phyloP scores from a whole-genome alignment of 2,113 vertebrate genomes.

The Phaethon lepturus region DNA sequence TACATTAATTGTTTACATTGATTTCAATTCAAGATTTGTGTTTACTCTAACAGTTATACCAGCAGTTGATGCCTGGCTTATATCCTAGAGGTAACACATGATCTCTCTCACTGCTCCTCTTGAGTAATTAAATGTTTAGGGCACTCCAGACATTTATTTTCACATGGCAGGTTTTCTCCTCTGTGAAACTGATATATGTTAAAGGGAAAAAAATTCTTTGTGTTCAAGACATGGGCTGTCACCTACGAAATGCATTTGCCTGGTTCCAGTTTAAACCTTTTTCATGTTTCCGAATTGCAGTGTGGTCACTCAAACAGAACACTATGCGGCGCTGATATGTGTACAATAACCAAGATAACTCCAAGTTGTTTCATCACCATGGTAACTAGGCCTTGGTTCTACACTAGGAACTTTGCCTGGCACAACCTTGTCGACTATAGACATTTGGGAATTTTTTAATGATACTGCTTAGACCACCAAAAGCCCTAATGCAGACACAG shows the following conservation, averaged over 20 bases:
- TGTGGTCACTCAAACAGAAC: neutral
- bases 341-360: neutral
- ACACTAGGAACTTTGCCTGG: neutral
- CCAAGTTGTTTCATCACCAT: neutral
- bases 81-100: neutral
- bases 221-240: neutral
- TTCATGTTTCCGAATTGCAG: neutral
- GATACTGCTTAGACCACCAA: neutral
- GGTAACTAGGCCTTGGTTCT: neutral
- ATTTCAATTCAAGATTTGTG: neutral
- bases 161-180: neutral
- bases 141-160: neutral
- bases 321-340: accelerated
- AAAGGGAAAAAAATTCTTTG: neutral
- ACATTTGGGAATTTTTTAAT: neutral
- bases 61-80: neutral
- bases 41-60: neutral
- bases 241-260: neutral
- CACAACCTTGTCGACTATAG: neutral
- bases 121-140: neutral
- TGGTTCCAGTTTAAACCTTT: neutral
- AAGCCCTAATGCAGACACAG: neutral
- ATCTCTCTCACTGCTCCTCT: neutral
- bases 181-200: neutral
- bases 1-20: neutral